phyloP scores from a whole-genome alignment of 2,888 invertebrate species.

The Parnassius mnemosyne region DNA sequence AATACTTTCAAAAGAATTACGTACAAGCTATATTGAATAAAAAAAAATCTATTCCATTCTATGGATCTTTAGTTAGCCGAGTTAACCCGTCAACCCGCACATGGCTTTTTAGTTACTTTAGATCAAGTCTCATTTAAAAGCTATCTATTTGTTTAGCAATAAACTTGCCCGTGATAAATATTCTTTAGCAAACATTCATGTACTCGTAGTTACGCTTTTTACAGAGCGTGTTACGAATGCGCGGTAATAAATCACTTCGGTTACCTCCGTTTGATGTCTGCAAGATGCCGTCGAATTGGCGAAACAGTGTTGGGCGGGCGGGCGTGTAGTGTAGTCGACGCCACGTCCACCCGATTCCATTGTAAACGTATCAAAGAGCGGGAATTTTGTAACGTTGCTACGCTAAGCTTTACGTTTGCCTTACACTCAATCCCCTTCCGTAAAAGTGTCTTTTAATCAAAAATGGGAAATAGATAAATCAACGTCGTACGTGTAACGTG shows the following conservation, averaged over 20 bases:
- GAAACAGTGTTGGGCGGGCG: conserved; percentile 64
- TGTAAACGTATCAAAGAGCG: background rate
- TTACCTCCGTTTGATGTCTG: conserved; percentile 44
- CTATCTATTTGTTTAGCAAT: background rate
- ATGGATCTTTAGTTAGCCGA: too few species aligned
- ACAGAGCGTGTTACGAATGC: conserved; percentile 61
- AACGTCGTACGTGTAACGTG: background rate
- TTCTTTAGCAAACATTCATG: conserved; percentile 49
- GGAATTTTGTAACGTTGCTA: background rate
- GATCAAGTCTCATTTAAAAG: too few species aligned
- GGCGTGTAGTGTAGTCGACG: conserved; percentile 48
- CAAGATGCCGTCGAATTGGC: conserved; percentile 31
- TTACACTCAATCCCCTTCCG: background rate
- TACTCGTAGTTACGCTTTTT: conserved; percentile 47
- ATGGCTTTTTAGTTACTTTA: too few species aligned
- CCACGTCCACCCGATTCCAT: conserved; percentile 10
- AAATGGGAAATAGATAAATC: background rate
- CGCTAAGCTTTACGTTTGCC: too few species aligned
- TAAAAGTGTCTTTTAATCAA: background rate
- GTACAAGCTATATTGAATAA: too few species aligned
- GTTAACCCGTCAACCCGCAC: too few species aligned
- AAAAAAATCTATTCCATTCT: too few species aligned
- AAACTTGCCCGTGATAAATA: conserved; percentile 36
- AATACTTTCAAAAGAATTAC: too few species aligned
- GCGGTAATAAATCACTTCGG: conserved; percentile 64